These are phyloP conservation scores for Megastigmus dorsalis DNA, from an alignment of 2,888 invertebrate genomes.

Conservation along the genomic window DNA sequence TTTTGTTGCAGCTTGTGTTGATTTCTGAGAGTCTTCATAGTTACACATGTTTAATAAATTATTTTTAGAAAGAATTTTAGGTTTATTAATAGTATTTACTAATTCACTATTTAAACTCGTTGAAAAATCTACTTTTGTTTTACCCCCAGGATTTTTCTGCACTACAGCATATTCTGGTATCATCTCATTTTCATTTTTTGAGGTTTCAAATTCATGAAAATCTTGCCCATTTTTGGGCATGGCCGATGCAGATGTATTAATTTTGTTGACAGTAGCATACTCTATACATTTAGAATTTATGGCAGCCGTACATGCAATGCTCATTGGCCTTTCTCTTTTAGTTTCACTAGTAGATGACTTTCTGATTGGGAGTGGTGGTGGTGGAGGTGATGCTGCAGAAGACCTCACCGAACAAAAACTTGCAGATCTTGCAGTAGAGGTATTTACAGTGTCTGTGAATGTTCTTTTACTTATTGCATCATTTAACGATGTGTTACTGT, in stretches of 20 bases:
- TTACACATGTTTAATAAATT: slow-evolving; percentile 12
- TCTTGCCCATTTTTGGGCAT: slow-evolving; percentile 11
- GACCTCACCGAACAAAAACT: slow-evolving; percentile 77
- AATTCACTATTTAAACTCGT: neutral
- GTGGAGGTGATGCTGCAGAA: slow-evolving; percentile 75
- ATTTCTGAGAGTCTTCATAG: neutral
- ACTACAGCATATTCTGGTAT: slow-evolving; percentile 71
- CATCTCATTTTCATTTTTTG: slow-evolving; percentile 40
- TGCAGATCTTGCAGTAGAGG: slow-evolving; percentile 76
- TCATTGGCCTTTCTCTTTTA: slow-evolving; percentile 67
- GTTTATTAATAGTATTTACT: neutral
- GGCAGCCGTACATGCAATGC: slow-evolving; percentile 63
- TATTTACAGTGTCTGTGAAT: slow-evolving; percentile 41
- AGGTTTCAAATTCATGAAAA: slow-evolving; percentile 31
- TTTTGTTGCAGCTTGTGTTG: neutral
- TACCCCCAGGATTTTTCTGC: slow-evolving; percentile 63
- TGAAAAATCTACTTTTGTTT: slow-evolving; percentile 52
- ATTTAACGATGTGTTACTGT: neutral
- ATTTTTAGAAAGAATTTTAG: neutral
- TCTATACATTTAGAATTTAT: slow-evolving; percentile 59
- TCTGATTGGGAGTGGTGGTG: slow-evolving; percentile 72
- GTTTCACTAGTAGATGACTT: slow-evolving; percentile 64
- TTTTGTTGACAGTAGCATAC: slow-evolving; percentile 68
- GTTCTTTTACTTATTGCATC: neutral
- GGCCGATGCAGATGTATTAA: slow-evolving; percentile 53